These are phyloP conservation scores for Eriocheir sinensis DNA, from an alignment of 1,140 invertebrate genomes.

Conservation along the genomic window DNA sequence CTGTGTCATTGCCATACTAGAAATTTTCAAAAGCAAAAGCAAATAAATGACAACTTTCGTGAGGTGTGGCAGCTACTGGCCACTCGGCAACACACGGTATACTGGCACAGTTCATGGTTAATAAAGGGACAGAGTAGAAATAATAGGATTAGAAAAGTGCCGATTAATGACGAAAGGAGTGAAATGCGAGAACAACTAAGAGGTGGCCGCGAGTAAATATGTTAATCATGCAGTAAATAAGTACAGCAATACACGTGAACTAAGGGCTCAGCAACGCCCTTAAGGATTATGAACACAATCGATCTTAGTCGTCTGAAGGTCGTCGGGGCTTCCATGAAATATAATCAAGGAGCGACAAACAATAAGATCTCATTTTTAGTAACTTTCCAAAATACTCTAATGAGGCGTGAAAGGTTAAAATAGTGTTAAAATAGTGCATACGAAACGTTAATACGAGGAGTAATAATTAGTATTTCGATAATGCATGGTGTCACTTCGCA, in stretches of 20 bases:
- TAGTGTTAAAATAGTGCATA: background rate
- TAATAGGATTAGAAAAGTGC: background rate
- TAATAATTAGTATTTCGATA: background rate
- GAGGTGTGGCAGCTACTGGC: background rate
- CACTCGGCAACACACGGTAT: background rate
- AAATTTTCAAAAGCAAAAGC: background rate
- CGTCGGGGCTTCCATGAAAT: background rate
- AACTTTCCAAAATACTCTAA: background rate
- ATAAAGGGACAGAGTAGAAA: background rate
- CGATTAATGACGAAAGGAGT: background rate
- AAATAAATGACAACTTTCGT: background rate
- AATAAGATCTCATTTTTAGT: background rate
- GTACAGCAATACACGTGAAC: background rate
- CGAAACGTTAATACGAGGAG: background rate
- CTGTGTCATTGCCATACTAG: too few species aligned
- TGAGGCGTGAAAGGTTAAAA: background rate
- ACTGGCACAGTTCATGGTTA: background rate
- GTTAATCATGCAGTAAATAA: background rate
- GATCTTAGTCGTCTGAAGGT: background rate
- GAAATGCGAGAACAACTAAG: background rate
- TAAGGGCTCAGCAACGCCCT: background rate
- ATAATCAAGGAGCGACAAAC: background rate
- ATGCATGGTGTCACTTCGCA: too few species aligned
- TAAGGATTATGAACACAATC: background rate
- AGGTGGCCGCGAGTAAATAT: background rate